Evolutionary conservation across 2,113 vertebrate species (phyloP).

Genomic region (Gorilla gorilla): DNA sequence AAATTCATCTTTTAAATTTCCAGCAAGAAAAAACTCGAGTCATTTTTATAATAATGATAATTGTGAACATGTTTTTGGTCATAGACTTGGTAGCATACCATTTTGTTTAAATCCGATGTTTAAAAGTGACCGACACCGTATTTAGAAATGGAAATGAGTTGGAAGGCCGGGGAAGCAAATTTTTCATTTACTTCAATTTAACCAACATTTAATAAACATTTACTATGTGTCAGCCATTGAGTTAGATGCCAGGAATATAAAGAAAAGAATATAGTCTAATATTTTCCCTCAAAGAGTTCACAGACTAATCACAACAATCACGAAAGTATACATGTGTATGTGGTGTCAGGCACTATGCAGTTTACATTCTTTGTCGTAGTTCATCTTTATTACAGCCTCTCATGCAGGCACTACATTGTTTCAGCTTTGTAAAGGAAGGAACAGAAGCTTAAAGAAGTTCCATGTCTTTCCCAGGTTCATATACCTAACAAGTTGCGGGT

Average conservation of each 20-base stretch:
- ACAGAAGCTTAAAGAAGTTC: background rate
- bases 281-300: background rate
- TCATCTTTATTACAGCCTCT: background rate
- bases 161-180: background rate
- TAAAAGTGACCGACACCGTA: background rate
- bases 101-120: background rate
- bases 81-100: background rate
- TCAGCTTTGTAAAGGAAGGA: background rate
- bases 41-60: background rate
- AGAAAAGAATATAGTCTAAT: background rate
- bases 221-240: background rate
- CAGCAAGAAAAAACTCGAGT: background rate
- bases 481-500: background rate
- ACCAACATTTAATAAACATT: background rate
- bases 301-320: background rate
- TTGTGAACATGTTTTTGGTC: background rate
- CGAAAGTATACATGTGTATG: background rate
- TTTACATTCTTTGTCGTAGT: background rate
- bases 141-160: constrained; percentile 44
- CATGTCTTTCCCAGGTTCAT: background rate
- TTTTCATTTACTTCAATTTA: background rate
- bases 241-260: background rate
- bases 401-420: background rate
- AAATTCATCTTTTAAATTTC: constrained; percentile 2
- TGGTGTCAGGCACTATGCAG: background rate